Conservation (phyloP, 2,888 invertebrate species). For the Dusona sp. region DNA sequence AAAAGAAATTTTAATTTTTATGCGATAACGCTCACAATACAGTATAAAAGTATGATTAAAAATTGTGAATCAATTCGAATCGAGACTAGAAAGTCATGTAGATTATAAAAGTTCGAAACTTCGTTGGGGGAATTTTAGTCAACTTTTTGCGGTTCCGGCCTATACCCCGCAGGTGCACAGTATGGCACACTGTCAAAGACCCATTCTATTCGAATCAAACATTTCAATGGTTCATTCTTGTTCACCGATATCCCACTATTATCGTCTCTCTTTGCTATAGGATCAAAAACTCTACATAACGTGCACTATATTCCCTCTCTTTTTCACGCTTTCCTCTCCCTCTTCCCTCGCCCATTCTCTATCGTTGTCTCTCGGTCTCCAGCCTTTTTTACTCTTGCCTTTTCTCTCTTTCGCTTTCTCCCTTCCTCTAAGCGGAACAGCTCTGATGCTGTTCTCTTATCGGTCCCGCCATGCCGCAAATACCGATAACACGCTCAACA, state of each 20-base stretch:
- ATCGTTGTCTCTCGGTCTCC: not conserved
- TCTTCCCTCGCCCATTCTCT: not conserved
- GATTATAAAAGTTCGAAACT: not conserved
- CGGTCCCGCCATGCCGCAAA: slow-evolving; percentile 61
- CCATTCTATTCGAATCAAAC: slow-evolving; percentile 49
- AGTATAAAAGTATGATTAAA: not conserved
- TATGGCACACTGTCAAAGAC: not conserved
- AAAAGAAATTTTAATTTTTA: not conserved
- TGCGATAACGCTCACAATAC: not conserved
- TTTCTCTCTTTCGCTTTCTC: not conserved
- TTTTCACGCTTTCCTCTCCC: not conserved
- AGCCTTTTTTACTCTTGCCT: not conserved
- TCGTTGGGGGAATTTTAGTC: not conserved
- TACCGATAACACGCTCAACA: slow-evolving; percentile 64
- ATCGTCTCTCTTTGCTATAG: slow-evolving; percentile 23
- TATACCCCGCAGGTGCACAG: not conserved
- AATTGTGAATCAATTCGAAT: not conserved
- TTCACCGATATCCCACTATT: slow-evolving; percentile 54
- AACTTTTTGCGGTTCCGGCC: not conserved
- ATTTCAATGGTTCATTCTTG: slow-evolving; percentile 55
- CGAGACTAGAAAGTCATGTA: not conserved
- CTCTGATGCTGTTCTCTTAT: slow-evolving; percentile 58
- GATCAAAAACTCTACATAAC: slow-evolving; percentile 4
- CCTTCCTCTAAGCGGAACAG: not conserved
- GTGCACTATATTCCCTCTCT: not conserved